Base-by-base conservation (phyloP, 2,888 invertebrate genomes). In the Helicoverpa assulta region DNA sequence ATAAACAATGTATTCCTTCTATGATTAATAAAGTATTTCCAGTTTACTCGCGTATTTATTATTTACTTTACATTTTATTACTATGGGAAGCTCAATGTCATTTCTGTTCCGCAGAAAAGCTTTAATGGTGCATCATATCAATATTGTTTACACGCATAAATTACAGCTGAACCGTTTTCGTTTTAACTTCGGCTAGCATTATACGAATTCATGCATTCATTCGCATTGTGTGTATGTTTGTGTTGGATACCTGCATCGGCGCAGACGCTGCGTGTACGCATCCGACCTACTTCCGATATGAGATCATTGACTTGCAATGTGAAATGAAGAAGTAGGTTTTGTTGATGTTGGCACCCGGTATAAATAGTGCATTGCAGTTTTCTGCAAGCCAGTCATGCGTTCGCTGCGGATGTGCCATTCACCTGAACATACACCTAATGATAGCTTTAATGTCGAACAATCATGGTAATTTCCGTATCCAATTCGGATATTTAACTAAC, bases 221-320 rank as follows among this genome's bases (percentile, higher is more conserved):
- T 59, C 19, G 43, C 10, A 19, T 18, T 76, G 40, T 60, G 21
- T 18, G 19, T 37, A 51, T 51, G 52, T 62, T 57, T 52, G 52
- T 69, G 40, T 73, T 43, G 55, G 55, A 56, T 73, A 69, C 73
- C 64, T 76, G 64, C 21, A 58, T 55, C 40, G 29, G 8, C 66
- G 69, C 53, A 69, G 64, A 73, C 74, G 54, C 56, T 57, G 64
- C 54, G 70, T 70, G 67, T 68, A 69, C 73, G 64, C 75, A 76
- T 67, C 73, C 78, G 76, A 81, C 78, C 80, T 77, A 68, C 67
- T 75, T 79, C 75, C 70, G 59, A 68, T 33, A 57, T 52, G 66
- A 69, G 86, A 85, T 81, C 86, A 81, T 81, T 85, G 86, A 86
- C 86, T 80, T 75, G 71, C 70, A 78, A 71, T 68, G 70, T 70